Evolutionary conservation across 2,113 vertebrate genomes (phyloP).

Genomic region (Nesoenas mayeri): DNA sequence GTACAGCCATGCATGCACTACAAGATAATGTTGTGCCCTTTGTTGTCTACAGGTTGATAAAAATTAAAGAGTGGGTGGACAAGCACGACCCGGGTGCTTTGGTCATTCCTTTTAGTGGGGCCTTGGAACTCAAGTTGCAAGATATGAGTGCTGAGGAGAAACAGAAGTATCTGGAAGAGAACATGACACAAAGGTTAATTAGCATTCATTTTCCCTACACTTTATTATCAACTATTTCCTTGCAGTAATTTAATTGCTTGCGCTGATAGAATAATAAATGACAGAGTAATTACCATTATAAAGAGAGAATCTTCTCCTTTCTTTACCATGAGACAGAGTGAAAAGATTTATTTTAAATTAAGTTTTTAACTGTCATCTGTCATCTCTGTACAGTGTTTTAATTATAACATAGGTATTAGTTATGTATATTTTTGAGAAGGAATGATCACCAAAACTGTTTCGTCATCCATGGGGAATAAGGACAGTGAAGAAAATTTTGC

Average conservation of each 20-base stretch:
- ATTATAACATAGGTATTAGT: constrained; percentile 99
- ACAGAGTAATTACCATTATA: constrained; percentile 99
- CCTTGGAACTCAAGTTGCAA: constrained; percentile 91
- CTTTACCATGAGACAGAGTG: constrained; percentile 99
- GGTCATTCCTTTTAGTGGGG: constrained; percentile 97
- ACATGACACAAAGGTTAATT: constrained; percentile 99
- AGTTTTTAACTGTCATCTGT: constrained; percentile 99
- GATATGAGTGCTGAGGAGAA: constrained; percentile 90
- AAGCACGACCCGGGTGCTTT: constrained; percentile 92
- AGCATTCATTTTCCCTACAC: constrained; percentile 98
- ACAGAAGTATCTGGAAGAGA: constrained; percentile 90
- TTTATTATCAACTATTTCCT: constrained; percentile 99
- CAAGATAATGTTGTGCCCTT: constrained; percentile 87
- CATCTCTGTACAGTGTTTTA: constrained; percentile 96
- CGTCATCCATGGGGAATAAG: constrained; percentile 68
- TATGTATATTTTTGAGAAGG: constrained; percentile 90
- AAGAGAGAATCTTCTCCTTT: constrained; percentile 99
- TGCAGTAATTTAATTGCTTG: constrained; percentile 99
- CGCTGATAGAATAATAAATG: constrained; percentile 99
- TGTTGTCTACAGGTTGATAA: constrained; percentile 92
- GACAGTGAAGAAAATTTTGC: constrained; percentile 67
- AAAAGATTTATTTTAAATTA: constrained; percentile 99
- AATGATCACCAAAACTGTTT: constrained; percentile 81
- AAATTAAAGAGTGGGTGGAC: constrained; percentile 99
- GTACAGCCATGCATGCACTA: constrained; percentile 85